phyloP scores from a whole-genome alignment of 30 jellyfish, hydroid and myxozoan species.

The Chrysaora quinquecirrha region DNA sequence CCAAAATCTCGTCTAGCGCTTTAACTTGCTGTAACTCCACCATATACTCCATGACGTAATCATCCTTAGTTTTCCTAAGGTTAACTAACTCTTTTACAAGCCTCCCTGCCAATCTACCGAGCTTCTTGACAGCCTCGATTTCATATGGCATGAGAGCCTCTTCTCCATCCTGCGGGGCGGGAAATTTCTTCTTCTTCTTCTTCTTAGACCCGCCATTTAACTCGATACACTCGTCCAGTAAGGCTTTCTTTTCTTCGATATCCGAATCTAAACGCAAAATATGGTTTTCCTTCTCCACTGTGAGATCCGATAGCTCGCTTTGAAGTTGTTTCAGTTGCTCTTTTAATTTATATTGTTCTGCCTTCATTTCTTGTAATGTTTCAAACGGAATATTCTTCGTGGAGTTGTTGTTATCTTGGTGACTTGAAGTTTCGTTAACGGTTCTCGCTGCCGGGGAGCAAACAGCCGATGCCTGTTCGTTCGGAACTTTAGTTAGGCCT shows the following conservation, averaged over 20 bases:
- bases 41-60: not conserved
- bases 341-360: conserved; percentile 16
- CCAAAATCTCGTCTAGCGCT: conserved; percentile 8
- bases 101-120: conserved; percentile 34
- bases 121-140: conserved; percentile 50
- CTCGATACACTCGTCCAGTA: conserved; percentile 41
- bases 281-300: not conserved
- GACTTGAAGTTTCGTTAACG: too few species aligned
- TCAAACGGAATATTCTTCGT: too few species aligned
- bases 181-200: not conserved
- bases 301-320: conserved; percentile 27
- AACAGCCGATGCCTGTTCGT: not conserved
- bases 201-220: conserved; percentile 10
- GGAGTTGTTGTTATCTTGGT: too few species aligned
- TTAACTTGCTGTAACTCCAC: conserved; percentile 10
- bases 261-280: conserved; percentile 17
- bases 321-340: conserved; percentile 35
- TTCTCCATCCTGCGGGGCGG: not conserved
- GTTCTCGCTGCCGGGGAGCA: too few species aligned
- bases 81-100: conserved; percentile 21
- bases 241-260: conserved; percentile 35
- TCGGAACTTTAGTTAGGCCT: not conserved
- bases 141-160: conserved; percentile 35
- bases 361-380: conserved; percentile 30
- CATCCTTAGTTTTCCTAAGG: not conserved